Evolutionary conservation across 2,113 vertebrate species (phyloP), one percentile per base, ranked within the genome.

Genomic region (Xerus inauris): DNA sequence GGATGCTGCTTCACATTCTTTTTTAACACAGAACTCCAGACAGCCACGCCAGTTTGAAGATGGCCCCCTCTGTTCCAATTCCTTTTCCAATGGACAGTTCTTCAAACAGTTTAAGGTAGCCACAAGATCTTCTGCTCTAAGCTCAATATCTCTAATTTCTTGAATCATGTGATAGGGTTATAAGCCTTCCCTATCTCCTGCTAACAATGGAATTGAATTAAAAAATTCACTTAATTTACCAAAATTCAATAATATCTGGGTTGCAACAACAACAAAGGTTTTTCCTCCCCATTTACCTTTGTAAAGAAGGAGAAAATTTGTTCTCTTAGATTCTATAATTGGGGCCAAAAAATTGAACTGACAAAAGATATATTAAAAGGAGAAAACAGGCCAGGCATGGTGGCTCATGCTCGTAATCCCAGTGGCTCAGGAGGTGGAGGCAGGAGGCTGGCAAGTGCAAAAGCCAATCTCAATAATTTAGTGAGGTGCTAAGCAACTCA

Each of bases 121-220:
- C 38, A 32, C 10, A 49, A 26, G 9, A 38, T 77, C 17, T 92
- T 42, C 32, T 24, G 22, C 38, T 64, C 9, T 73, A 62, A 79
- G 9, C 62, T 62, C 54, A 94, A 32, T 30, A 54, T 38, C 22
- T 95, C 32, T 87, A 71, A 73, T 72, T 93, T 79, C 86, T 92
- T 77, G 64, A 69, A 62, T 83, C 62, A n/a, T 10, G 19, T 45
- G 47, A 42, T 4, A 32, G 30, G 6, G 11, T 57, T 92, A 51
- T 54, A 32, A 87, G 22, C 35, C 38, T 92, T 10, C 32, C 35
- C 72, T 65, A 35, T 72, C n/a, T 94, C 47, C 24, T 95, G 76
- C 11, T 76, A 81, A 47, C 19, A 82, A 28, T 40, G 10, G 19
- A 67, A n/a, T 45, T 75, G n/a, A 13, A 62, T 30, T 16, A 32